Evolutionary conservation across 2,888 invertebrate genomes (phyloP).

Genomic region (Troides helena): DNA sequence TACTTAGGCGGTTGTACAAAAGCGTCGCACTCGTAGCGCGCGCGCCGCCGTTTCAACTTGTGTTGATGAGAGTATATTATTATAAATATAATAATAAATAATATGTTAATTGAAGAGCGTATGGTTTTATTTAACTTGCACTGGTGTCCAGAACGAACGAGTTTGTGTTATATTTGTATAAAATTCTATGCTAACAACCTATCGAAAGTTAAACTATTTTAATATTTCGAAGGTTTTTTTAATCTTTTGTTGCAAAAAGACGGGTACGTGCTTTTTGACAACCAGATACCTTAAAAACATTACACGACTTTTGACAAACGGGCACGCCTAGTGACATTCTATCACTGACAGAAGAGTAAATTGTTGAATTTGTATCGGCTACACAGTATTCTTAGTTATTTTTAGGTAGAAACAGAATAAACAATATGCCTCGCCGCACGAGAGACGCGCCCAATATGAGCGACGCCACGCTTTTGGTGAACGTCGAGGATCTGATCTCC

Average conservation of each 20-base stretch:
- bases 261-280: no score
- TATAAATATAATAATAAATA: conserved; percentile 52
- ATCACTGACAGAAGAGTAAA: not conserved
- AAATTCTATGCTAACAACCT: no score
- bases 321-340: not conserved
- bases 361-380: not conserved
- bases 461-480: conserved; percentile 52
- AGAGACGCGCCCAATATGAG: conserved; percentile 54
- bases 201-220: no score
- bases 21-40: conserved; percentile 4
- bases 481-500: conserved; percentile 61
- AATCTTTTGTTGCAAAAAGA: no score
- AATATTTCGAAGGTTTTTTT: no score
- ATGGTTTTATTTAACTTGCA: conserved; percentile 41
- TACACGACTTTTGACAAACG: no score
- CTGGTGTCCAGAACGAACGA: no score
- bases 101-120: conserved; percentile 39
- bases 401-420: not conserved
- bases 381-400: not conserved
- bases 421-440: conserved; percentile 25
- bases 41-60: conserved; percentile 60
- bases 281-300: no score
- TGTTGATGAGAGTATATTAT: conserved; percentile 64
- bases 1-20: conserved; percentile 42
- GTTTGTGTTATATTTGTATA: no score